Percentiles rank a stretch among this genome's conserved stretches.
phyloP scores from a whole-genome alignment of 2,113 vertebrate genomes.

The Oenanthe melanoleuca region DNA sequence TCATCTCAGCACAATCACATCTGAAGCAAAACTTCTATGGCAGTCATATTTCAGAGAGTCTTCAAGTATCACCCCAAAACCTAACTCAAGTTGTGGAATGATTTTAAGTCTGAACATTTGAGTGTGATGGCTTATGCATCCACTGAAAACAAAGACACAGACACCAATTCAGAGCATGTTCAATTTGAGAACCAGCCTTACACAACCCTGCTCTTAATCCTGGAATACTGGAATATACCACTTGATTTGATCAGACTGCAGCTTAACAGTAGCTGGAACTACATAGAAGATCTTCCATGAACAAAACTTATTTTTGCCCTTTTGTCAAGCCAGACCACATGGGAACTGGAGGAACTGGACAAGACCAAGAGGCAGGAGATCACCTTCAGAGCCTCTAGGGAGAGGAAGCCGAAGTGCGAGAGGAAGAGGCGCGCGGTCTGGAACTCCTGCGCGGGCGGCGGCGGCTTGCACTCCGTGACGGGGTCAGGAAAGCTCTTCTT shows the following conservation, averaged over 20 bases:
- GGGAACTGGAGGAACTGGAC: not conserved
- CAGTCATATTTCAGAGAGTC: not conserved
- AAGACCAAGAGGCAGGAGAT: slow-evolving; percentile 8
- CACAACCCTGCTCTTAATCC: not conserved
- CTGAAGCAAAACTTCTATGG: not conserved
- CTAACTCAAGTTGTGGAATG: not conserved
- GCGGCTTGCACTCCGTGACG: slow-evolving; percentile 89
- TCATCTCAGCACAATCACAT: not conserved
- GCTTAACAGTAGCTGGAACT: not conserved
- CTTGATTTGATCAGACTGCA: not conserved
- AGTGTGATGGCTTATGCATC: not conserved
- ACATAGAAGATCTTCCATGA: not conserved
- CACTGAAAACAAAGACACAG: not conserved
- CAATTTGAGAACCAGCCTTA: not conserved
- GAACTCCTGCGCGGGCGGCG: slow-evolving; percentile 90
- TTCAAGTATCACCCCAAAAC: not conserved
- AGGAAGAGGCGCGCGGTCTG: slow-evolving; percentile 95
- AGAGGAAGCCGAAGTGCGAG: slow-evolving; percentile 95
- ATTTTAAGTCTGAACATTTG: not conserved
- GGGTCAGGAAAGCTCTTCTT: slow-evolving; percentile 89
- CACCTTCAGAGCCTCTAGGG: slow-evolving; percentile 94
- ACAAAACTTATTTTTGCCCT: not conserved
- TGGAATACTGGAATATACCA: not conserved
- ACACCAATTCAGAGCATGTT: not conserved
- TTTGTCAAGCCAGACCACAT: not conserved